Conservation (phyloP, 1,140 invertebrate genomes). For the Drosophila equinoxialis region DNA sequence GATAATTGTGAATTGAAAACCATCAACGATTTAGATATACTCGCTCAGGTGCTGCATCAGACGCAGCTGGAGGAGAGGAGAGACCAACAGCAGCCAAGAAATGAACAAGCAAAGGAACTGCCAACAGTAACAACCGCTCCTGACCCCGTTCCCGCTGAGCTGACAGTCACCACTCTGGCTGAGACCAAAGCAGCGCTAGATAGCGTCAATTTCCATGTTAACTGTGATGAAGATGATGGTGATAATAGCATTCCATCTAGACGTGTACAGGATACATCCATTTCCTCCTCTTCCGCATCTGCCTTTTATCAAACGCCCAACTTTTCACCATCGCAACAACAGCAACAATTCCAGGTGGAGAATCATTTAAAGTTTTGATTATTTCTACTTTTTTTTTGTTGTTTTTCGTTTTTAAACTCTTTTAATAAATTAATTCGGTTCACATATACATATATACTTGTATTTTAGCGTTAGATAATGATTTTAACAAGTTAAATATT, state of each 20-base stretch:
- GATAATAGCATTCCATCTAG: slow-evolving; percentile 54
- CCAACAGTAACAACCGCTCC: slow-evolving; percentile 16
- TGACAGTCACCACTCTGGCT: slow-evolving; percentile 65
- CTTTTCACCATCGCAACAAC: slow-evolving; percentile 42
- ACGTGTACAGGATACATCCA: slow-evolving; percentile 28
- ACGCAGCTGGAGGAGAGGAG: slow-evolving; percentile 61
- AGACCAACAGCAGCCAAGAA: slow-evolving; percentile 21
- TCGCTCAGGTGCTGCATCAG: slow-evolving; percentile 88
- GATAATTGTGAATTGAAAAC: slow-evolving; percentile 95
- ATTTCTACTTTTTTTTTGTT: neutral
- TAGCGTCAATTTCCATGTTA: slow-evolving; percentile 70
- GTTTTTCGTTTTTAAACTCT: neutral
- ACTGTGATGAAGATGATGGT: slow-evolving; percentile 63
- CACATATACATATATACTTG: neutral
- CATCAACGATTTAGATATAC: slow-evolving; percentile 94
- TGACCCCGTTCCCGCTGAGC: slow-evolving; percentile 30
- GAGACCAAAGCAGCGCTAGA: slow-evolving; percentile 73
- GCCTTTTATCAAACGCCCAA: slow-evolving; percentile 18
- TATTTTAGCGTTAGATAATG: neutral
- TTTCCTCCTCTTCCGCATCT: neutral
- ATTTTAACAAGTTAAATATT: too few species aligned
- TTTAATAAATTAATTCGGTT: slow-evolving; percentile 3
- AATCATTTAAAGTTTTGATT: slow-evolving; percentile 14
- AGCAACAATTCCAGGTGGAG: slow-evolving; percentile 51
- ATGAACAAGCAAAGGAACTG: slow-evolving; percentile 2